Percentiles rank a stretch among this genome's conserved stretches.
These are phyloP conservation scores for Pachydiplax longipennis DNA, from an alignment of 2,888 invertebrate genomes.

Conservation along the genomic window DNA sequence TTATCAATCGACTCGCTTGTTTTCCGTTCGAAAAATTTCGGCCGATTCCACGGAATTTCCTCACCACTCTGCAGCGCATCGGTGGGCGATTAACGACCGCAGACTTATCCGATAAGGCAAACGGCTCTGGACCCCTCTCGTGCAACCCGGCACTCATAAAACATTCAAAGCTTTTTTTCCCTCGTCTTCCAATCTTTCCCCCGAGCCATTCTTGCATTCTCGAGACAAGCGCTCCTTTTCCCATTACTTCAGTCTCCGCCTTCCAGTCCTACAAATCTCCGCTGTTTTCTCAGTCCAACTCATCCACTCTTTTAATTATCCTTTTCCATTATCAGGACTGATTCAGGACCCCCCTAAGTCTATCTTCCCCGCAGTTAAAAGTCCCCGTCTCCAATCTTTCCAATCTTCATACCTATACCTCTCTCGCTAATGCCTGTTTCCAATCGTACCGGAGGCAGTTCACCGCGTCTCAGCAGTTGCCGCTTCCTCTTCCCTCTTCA, in stretches of 20 bases:
- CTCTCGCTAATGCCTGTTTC: conserved; percentile 5
- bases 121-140: neutral
- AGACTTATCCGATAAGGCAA: neutral
- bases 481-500: neutral
- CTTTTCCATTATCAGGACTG: conserved; percentile 20
- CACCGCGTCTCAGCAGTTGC: neutral
- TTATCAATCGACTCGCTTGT: neutral
- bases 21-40: neutral
- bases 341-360: neutral
- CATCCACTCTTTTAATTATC: neutral
- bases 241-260: neutral
- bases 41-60: neutral
- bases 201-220: neutral
- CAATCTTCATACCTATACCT: neutral
- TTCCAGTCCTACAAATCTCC: neutral
- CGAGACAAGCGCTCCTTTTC: neutral
- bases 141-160: neutral
- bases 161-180: neutral
- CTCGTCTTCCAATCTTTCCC: neutral
- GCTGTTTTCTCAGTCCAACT: neutral
- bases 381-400: neutral
- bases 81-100: neutral
- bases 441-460: neutral
- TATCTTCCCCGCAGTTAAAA: neutral
- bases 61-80: neutral